Percentiles rank a stretch among this genome's conserved stretches.
These are phyloP conservation scores for Cantharis rufa DNA, from an alignment of 2,888 invertebrate genomes.

Conservation along the genomic window DNA sequence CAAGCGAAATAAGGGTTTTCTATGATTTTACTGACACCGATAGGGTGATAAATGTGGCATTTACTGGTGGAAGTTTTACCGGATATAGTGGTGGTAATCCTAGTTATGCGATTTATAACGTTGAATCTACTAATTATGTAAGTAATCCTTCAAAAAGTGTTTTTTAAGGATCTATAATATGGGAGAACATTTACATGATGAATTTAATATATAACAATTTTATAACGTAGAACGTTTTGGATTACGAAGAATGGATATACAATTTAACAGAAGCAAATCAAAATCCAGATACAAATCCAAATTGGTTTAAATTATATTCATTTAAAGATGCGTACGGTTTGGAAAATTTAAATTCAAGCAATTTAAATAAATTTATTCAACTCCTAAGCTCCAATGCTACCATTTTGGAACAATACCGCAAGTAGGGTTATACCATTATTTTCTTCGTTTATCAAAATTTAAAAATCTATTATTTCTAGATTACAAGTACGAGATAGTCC, in stretches of 20 bases:
- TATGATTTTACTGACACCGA: conserved; percentile 61
- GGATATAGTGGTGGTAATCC: conserved; percentile 70
- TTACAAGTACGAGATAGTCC: conserved; percentile 8
- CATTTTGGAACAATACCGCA: conserved; percentile 53
- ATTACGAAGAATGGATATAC: conserved; percentile 73
- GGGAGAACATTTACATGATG: too few species aligned
- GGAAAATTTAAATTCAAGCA: conserved; percentile 48
- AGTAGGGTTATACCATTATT: conserved; percentile 44
- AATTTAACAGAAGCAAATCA: conserved; percentile 75
- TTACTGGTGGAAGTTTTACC: conserved; percentile 63
- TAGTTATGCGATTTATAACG: conserved; percentile 54
- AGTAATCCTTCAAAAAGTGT: not conserved
- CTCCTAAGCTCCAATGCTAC: conserved; percentile 50
- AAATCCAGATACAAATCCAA: conserved; percentile 60
- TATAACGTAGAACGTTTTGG: conserved; percentile 52
- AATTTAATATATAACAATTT: conserved; percentile 44
- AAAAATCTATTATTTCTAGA: not conserved
- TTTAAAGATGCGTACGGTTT: conserved; percentile 66
- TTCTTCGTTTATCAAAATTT: not conserved
- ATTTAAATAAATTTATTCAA: conserved; percentile 52
- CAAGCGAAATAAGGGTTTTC: conserved; percentile 75
- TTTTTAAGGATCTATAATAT: not conserved
- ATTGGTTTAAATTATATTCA: conserved; percentile 76
- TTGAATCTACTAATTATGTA: conserved; percentile 44
- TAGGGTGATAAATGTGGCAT: conserved; percentile 70